A percentile compares a stretch with the other conserved stretches of the same genome.
These are phyloP conservation scores for Sminthurides aquaticus DNA, from an alignment of 2,888 invertebrate species.

Conservation along the genomic window DNA sequence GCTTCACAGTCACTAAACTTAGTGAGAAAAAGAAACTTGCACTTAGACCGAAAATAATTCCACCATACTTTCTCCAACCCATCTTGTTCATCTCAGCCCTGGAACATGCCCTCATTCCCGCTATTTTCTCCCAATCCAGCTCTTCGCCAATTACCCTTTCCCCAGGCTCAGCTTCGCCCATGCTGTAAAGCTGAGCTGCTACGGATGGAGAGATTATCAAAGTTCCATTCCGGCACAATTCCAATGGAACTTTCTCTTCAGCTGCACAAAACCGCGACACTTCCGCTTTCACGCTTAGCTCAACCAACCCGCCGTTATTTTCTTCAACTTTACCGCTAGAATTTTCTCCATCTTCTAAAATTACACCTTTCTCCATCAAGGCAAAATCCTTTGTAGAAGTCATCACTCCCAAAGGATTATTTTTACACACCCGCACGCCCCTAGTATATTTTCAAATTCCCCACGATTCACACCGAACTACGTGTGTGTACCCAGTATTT, in stretches of 20 bases:
- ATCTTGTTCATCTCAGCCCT: background rate
- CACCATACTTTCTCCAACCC: conserved; percentile 29
- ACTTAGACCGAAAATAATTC: conserved; percentile 30
- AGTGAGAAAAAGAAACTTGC: conserved; percentile 35
- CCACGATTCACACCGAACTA: too few relatives aligned
- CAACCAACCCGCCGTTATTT: background rate
- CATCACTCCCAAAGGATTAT: too few relatives aligned
- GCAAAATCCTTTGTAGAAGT: conserved; percentile 3
- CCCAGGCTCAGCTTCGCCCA: background rate
- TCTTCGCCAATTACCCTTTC: background rate
- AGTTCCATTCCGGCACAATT: background rate
- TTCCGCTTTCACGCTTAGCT: background rate
- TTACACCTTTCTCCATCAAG: conserved; percentile 1
- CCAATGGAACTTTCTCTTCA: conserved; percentile 18
- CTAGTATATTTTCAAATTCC: too few relatives aligned
- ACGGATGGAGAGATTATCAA: conserved; percentile 16
- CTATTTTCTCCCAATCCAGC: conserved; percentile 1
- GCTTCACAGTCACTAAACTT: conserved; percentile 33
- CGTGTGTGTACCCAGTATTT: too few relatives aligned
- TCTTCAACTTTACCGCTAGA: background rate
- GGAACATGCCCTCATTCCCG: background rate
- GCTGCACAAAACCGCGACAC: background rate
- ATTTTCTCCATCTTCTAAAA: background rate
- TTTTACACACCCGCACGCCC: too few relatives aligned
- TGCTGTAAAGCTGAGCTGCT: background rate